Evolutionary conservation across 2,888 invertebrate species (phyloP), one percentile per base, ranked within the genome.

Genomic region (Notodonta dromedarius): DNA sequence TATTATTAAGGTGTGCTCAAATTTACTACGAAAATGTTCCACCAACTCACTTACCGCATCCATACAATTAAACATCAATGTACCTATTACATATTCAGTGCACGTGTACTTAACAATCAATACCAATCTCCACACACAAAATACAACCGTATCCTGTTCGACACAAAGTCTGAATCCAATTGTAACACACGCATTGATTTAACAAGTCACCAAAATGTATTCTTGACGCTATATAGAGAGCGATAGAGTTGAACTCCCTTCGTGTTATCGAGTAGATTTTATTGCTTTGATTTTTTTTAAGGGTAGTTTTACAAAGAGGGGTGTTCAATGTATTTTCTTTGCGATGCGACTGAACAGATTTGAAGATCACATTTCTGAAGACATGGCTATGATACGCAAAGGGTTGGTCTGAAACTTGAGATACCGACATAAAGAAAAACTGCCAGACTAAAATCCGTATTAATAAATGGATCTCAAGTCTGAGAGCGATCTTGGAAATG

Each of bases 121-220:
- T 51, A 32, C n/a, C 5, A 13, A 35, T 24, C 32, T 13, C 13
- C n/a, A 48, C 71, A 71, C 39, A 54, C 58, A 59, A 77, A 72
- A 60, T 60, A 44, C 51, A 42, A 70, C 77, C 60, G 56, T 78
- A 76, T 46, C 0, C 0, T 5, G 4, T 7, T 0, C 0, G 0
- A 0, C 0, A 55, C 75, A 82, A 55, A 71, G 57, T 52, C 54
- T 24, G 67, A 69, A 73, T 69, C 73, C 7, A 13, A 16, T 61
- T 59, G 24, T 5, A 12, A 42, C 13, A 11, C 24, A 4, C 24
- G 48, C 48, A 48, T 48, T 14, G 50, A 50, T 16, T 50, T 14
- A 46, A 50, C 16, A 16, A 16, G 8, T 16, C 9, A 16, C n/a
- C 13, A 16, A 16, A 50, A 50, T 16, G 50, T 14, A 50, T 50